These are phyloP conservation scores for Ganaspis sp. DNA, from an alignment of 1,140 invertebrate genomes.

Conservation along the genomic window DNA sequence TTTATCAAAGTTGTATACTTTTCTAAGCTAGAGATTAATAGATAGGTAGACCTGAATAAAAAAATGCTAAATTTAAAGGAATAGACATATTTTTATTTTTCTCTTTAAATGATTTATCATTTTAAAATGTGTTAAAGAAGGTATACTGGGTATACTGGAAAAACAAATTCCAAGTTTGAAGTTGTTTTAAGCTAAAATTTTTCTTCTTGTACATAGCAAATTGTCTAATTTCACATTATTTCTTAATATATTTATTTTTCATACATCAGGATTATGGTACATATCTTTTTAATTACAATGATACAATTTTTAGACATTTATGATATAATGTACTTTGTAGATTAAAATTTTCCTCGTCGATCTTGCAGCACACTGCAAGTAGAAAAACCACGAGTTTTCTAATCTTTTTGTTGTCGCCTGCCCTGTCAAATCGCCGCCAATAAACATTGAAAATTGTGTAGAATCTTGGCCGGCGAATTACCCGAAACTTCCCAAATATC, in stretches of 20 bases:
- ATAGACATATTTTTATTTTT: slow-evolving; percentile 11
- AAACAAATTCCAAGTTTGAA: slow-evolving; percentile 7
- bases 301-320: slow-evolving; percentile 73
- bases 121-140: slow-evolving; percentile 14
- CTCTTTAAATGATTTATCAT: slow-evolving; percentile 6
- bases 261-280: slow-evolving; percentile 68
- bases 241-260: slow-evolving; percentile 70
- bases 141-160: background rate
- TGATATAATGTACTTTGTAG: slow-evolving; percentile 68
- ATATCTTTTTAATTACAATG: slow-evolving; percentile 69
- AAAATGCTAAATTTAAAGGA: background rate
- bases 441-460: slow-evolving; percentile 20
- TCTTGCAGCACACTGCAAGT: slow-evolving; percentile 55
- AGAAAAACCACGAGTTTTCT: slow-evolving; percentile 43
- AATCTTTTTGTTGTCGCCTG: slow-evolving; percentile 20
- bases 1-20: background rate
- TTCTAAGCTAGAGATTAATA: background rate
- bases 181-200: background rate
- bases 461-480: slow-evolving; percentile 16
- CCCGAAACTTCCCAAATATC: slow-evolving; percentile 18
- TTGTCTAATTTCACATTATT: background rate
- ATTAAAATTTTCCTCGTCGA: slow-evolving; percentile 64
- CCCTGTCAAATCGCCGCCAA: slow-evolving; percentile 9
- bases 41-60: background rate
- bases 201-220: background rate